Evolutionary conservation across 1,140 invertebrate species (phyloP).

Genomic region (Plutomurus gul): DNA sequence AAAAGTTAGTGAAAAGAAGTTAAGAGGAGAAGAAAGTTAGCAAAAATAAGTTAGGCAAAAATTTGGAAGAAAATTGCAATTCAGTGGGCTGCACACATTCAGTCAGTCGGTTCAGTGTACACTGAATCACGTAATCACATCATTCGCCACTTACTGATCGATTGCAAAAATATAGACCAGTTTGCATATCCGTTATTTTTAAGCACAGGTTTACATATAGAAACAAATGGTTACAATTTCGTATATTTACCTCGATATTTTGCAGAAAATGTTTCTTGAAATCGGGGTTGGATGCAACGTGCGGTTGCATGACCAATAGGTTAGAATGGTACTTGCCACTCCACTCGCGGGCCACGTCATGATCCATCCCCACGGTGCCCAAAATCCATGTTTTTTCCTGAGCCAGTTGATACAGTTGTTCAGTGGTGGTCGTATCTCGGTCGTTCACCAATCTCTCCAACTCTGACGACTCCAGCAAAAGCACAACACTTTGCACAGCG

Average conservation of each 20-base stretch:
- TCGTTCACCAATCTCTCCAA: slow-evolving; percentile 46
- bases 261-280: slow-evolving; percentile 46
- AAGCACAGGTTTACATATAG: neutral
- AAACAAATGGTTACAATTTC: neutral
- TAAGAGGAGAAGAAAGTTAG: too few relatives aligned
- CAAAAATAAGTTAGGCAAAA: too few relatives aligned
- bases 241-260: slow-evolving; percentile 37
- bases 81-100: too few relatives aligned
- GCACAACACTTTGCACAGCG: slow-evolving; percentile 44
- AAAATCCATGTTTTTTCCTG: slow-evolving; percentile 51
- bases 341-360: slow-evolving; percentile 46
- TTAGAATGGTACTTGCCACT: slow-evolving; percentile 44
- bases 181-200: too few relatives aligned
- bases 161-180: too few relatives aligned
- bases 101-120: too few relatives aligned
- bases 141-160: too few relatives aligned
- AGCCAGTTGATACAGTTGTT: slow-evolving; percentile 40
- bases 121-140: too few relatives aligned
- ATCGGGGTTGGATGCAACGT: slow-evolving; percentile 43
- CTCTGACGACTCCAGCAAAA: slow-evolving; percentile 48
- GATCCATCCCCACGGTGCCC: slow-evolving; percentile 49
- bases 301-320: slow-evolving; percentile 51
- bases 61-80: too few relatives aligned
- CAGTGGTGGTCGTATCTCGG: neutral
- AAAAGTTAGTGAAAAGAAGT: too few relatives aligned